Evolutionary conservation across 2,888 invertebrate genomes (phyloP), one percentile per base, ranked within the genome.

Genomic region (Margaritifera margaritifera): DNA sequence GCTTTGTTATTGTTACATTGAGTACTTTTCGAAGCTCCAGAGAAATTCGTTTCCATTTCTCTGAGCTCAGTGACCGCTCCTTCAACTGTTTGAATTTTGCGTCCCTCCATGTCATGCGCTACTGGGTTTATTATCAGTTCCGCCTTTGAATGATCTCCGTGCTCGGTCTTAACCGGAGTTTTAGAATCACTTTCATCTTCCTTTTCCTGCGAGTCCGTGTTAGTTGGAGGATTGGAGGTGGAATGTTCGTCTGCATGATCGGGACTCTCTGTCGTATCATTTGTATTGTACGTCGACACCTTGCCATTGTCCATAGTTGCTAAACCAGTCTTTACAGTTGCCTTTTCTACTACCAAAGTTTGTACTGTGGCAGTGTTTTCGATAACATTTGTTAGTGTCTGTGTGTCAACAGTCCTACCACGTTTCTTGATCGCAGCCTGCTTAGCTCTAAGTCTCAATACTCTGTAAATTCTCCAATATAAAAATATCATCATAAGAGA

Each of bases 381-480:
- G 66, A 86, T 86, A 6, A 86, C 86, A 57, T 84, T 86, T 57
- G 81, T 78, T 56, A 84, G 64, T 22, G 83, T 79, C 60, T 81
- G 74, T 8, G 74, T 80, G 62, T 85, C 84, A n/a, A 84, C 80
- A 51, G 80, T 76, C 58, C 82, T 80, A 31, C 80, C 75, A 64
- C 80, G 80, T 66, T 84, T 84, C 55, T 79, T 79, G n/a, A 77
- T 75, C 62, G 73, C 73, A 2, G 79, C 76, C 59, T 83, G 82
- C 59, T 74, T 79, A 11, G 89, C 88, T 8, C 91, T 76, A 65
- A 86, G 80, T 24, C 89, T 84, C 50, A 91, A 83, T 84, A 98
- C 97, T 93, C 95, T 95, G 92, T 99, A 99, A 91, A 99, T 99
- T 91, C 94, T 95, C 92, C 96, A 97, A 91, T 99, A 99, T 71